Base-by-base conservation (phyloP, 2,888 invertebrate genomes). In the Phortica okadai region DNA sequence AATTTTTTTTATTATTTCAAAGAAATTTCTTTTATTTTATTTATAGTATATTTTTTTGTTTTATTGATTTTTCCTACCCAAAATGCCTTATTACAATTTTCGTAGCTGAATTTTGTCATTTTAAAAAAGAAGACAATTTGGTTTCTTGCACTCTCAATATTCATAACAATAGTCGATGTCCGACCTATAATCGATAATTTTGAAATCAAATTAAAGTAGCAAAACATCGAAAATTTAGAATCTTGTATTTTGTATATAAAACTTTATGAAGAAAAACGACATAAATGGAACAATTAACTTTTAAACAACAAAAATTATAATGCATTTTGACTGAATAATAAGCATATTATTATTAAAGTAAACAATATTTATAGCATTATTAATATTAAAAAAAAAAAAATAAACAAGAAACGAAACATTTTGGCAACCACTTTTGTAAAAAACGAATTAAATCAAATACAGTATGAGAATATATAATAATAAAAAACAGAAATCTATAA, bases 181-280 rank as follows among this genome's bases (percentile, higher is more conserved):
- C 69, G 62, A 42, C 44, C 70, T 50, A 64, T 76, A 72, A 69
- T 74, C 73, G 21, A 76, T 54, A 66, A 73, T 44, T 45, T 73
- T 75, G n/a, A 70, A 67, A 50, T 42, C 67, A 67, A 8, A 50
- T 62, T 21, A 25, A 21, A 62, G 21, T 75, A 72, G 72, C 62
- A 21, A 69, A 56, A 73, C 66, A 73, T 67, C 58, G 21, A 67
- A 33, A 73, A 58, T 77, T 67, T 76, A 76, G 70, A 64, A 75
- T 76, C 75, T 81, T 77, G 75, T 76, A 74, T 78, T 75, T 76
- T 78, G 78, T 75, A 78, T 80, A 73, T 75, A 75, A 73, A 73
- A 78, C 73, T 81, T 77, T 76, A 74, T 66, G 76, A 73, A 25
- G 25, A 72, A 76, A 74, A 45, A 73, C 62, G 64, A 76, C 69